A percentile compares a stretch with the other conserved stretches of the same genome.
Conservation (phyloP, 2,113 vertebrate species). For the mouse (Mus musculus) region GRCm39 chr5:102807001-102807500, state of each 20-base stretch:
- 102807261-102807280: not conserved
- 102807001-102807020: conserved; percentile 39
- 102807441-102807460: not conserved
- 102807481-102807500: too few relatives aligned
- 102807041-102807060: not conserved
- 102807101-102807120: not conserved
- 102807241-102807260: not conserved
- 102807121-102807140: not conserved
- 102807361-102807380: not conserved
- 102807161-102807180: not conserved
- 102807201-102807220: not conserved
- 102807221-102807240: not conserved
- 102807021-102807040: not conserved
- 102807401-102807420: not conserved
- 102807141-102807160: not conserved
- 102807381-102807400: not conserved
- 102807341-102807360: not conserved
- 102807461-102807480: not conserved
- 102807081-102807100: not conserved
- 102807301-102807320: not conserved
- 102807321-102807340: not conserved
- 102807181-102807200: not conserved
- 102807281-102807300: not conserved
- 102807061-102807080: not conserved
- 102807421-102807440: not conserved